Evolutionary conservation across 2,113 vertebrate genomes (phyloP), one percentile per base, ranked within the genome.

Genomic region (Dipodomys ordii): DNA sequence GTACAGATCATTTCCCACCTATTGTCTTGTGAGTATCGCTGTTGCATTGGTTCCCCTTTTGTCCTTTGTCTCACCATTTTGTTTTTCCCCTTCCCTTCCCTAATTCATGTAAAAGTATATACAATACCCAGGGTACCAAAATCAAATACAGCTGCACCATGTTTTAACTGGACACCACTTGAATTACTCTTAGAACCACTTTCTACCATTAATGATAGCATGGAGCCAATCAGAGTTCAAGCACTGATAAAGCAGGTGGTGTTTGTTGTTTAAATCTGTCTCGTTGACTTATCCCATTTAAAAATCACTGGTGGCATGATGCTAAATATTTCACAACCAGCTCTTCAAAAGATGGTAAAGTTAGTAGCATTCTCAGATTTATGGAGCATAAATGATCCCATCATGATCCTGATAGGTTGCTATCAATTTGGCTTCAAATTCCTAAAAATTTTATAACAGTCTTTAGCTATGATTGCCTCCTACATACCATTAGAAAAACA

Each of bases 81-180:
- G 39, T 39, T 39, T 39, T 39, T 39, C 39, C 39, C 39, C 39
- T 39, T 39, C 5, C 39, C 35, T 3, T 39, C 35, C 35, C 35
- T 39, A 39, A 39, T 39, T 39, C 35, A 39, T 3, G 35, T 39
- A 39, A 39, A 39, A 3, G 35, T 39, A 39, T 4, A 39, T 39
- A 39, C 35, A 39, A 39, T 39, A 39, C 35, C 35, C 39, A 39
- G 39, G 5, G 39, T 39, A 6, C 39, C 39, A 39, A 39, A 39
- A 39, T 39, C 39, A 39, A 39, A 39, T 39, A 39, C 39, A 39
- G 39, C 78, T 11, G 53, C 13, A n/a, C 44, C n/a, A n/a, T 79
- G 12, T n/a, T 91, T 92, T 49, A 90, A 92, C 76, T 90, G 12
- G 79, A 20, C 35, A 32, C 64, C 18, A 91, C 64, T 95, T 92